Conservation (phyloP, 1,140 invertebrate species). For the Lithobius niger region DNA sequence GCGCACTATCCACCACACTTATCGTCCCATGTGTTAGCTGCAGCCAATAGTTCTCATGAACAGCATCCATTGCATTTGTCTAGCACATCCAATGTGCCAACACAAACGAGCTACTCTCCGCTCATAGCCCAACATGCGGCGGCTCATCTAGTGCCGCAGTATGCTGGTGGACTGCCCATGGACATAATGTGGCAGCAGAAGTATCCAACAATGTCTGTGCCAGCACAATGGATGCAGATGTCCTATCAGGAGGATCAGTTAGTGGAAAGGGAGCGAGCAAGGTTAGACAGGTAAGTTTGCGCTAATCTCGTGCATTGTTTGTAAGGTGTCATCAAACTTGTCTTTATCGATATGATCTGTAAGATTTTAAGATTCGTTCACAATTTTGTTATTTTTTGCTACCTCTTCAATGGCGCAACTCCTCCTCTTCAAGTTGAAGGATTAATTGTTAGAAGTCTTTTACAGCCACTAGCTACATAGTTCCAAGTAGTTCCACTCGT, state of each 20-base stretch:
- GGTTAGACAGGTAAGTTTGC: not conserved
- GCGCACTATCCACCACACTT: not conserved
- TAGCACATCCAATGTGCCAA: not conserved
- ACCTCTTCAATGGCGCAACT: too few species aligned
- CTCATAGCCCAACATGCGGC: slow-evolving; percentile 8
- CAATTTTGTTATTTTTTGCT: too few species aligned
- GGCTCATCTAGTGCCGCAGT: slow-evolving; percentile 9
- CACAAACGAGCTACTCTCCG: not conserved
- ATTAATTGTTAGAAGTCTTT: too few species aligned
- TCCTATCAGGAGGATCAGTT: slow-evolving; percentile 27
- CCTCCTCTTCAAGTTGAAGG: too few species aligned
- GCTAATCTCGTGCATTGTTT: too few species aligned
- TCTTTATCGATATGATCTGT: too few species aligned
- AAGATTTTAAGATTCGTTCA: too few species aligned
- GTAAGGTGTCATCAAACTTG: too few species aligned
- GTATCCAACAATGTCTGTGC: slow-evolving; percentile 25
- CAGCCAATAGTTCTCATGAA: slow-evolving; percentile 1
- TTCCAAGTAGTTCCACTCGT: too few species aligned
- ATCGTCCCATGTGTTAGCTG: not conserved
- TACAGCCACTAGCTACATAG: too few species aligned
- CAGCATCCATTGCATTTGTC: not conserved
- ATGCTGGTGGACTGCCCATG: not conserved
- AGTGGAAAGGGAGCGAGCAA: slow-evolving; percentile 26
- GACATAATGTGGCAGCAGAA: slow-evolving; percentile 33
- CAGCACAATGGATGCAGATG: slow-evolving; percentile 25